Base-by-base conservation (phyloP, 1,140 invertebrate genomes). In the Euura lappo region DNA sequence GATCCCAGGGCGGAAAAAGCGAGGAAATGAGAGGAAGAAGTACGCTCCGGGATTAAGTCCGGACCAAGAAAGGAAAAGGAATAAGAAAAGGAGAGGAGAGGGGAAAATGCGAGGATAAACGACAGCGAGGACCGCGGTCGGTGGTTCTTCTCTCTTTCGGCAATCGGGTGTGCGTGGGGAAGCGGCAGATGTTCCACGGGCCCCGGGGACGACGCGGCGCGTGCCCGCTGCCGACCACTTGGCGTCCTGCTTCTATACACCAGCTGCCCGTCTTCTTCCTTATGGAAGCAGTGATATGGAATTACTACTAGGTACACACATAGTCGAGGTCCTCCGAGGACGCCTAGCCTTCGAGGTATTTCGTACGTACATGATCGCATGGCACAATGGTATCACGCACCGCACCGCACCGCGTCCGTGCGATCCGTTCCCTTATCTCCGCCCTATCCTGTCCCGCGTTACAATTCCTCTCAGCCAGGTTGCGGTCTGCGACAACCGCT, bases 211-310 rank as follows among this genome's bases (percentile, higher is more conserved):
- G 28, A 28, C 28, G 28, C 28, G 51, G 51, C 51, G 51, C 51
- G 51, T 60, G 51, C 51, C 51, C 51, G 51, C 51, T 60, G 51
- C 51, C 51, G 51, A 60, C 51, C 51, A 60, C 51, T 60, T 60
- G 51, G 51, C 51, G 51, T 60, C 51, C 51, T 60, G 51, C 51
- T 60, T 60, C 51, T 60, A 60, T 60, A 60, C 51, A 60, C 51
- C 51, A 60, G 51, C 51, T 60, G 51, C 51, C 51, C 4, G 51
- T 60, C 13, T 60, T 60, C 51, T 60, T 60, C 51, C 51, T 60
- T 60, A 8, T 60, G 51, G 51, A 60, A 60, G 51, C 51, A 60
- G 51, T 60, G 51, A 60, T 60, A 60, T 60, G 51, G 51, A 60
- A 60, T 60, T 60, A 60, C 51, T 8, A n/a, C 10, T 11, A 8